phyloP scores from a whole-genome alignment of 2,797 vertebrate species.

The Syngnathus rostellatus region DNA sequence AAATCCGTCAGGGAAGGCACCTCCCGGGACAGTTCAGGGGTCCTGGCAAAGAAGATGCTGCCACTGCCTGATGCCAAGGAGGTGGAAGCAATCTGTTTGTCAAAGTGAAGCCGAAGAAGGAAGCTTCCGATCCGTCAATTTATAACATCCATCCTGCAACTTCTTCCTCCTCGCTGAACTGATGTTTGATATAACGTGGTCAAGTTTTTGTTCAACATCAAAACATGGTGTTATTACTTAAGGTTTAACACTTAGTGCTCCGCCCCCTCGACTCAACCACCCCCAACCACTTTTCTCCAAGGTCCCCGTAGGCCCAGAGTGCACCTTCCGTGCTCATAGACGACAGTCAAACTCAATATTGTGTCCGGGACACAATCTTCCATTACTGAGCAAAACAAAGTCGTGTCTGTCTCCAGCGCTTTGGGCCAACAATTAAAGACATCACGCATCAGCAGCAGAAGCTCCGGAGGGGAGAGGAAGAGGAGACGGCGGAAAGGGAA shows the following conservation, averaged over 20 bases:
- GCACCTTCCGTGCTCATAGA: slow-evolving; percentile 25
- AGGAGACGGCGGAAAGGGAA: slow-evolving; percentile 15
- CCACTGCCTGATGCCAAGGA: slow-evolving; percentile 33
- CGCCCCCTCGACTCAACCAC: background rate
- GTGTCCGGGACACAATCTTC: slow-evolving; percentile 63
- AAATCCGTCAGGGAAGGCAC: slow-evolving; percentile 48
- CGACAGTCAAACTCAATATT: slow-evolving; percentile 64
- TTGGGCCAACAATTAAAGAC: slow-evolving; percentile 75
- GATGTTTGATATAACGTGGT: background rate
- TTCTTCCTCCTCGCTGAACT: background rate
- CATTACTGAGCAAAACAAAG: slow-evolving; percentile 72
- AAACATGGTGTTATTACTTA: background rate
- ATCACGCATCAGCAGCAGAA: slow-evolving; percentile 51
- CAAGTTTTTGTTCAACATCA: background rate
- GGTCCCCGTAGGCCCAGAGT: slow-evolving; percentile 39
- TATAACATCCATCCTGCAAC: background rate
- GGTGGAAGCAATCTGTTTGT: slow-evolving; percentile 42
- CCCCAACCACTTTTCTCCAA: slow-evolving; percentile 10
- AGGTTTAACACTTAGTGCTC: background rate
- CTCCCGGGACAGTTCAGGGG: slow-evolving; percentile 50
- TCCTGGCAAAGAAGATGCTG: slow-evolving; percentile 41
- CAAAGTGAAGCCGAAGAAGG: slow-evolving; percentile 22
- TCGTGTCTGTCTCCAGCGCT: slow-evolving; percentile 70
- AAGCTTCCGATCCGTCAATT: background rate
- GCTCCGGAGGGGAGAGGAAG: slow-evolving; percentile 30